Base-by-base conservation (phyloP, 2,113 vertebrate species). In the Eretmochelys imbricata region DNA sequence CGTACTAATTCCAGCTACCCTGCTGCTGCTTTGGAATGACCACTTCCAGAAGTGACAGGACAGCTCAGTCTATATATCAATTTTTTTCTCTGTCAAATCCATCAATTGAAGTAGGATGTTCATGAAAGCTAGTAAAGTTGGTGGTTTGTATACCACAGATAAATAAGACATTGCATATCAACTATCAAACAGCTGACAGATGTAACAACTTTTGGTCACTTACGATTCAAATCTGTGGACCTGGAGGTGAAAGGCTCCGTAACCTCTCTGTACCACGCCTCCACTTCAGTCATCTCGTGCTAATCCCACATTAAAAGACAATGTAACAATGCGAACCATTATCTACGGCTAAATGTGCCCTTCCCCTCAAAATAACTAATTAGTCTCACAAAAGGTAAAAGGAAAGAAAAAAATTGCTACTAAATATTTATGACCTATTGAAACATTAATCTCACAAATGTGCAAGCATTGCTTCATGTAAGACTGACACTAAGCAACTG, bases 371-470 rank as follows among this genome's bases (percentile, higher is more conserved):
- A 91, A 87, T 89, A 90, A 83, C 84, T 83, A 87, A 72, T 9
- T 83, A 46, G 6, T 80, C 35, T 8, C 42, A 76, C 80, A 88
- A 96, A 91, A 91, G 11, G 3, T 35, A 93, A 38, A 19, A 91
- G 4, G 2, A 93, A 82, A 2, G 0, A 6, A 65, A 94, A 87
- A 83, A 35, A 10, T 57, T 93, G 3, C 22, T 76, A 12, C 27
- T 82, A 94, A 91, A 90, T 87, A 84, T 91, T 97, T 94, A 59
- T 91, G 20, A 87, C 54, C n/a, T 93, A 80, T 92, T 92, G 95
- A 93, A 46, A 90, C 78, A 50, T 12, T 57, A 38, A 7, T 80
- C 16, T 94, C 25, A 82, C 49, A 82, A 85, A 89, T 25, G 89
- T 6, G 81, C 17, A 87, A 31, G 5, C 95, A 49, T 82, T 91